phyloP scores from a whole-genome alignment of 1,140 invertebrate genomes.

The Piezodorus guildinii region DNA sequence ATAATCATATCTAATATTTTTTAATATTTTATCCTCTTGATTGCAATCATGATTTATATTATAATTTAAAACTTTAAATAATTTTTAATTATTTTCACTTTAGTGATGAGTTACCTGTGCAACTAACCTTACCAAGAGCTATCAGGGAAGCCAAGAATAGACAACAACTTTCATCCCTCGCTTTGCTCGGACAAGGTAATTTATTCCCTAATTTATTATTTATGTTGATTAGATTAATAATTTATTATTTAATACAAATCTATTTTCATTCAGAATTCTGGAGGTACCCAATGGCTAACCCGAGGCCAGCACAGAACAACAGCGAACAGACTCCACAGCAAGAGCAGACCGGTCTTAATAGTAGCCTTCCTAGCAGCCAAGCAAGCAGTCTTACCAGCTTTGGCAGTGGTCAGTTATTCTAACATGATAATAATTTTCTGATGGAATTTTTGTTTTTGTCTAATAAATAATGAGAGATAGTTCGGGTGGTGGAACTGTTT shows the following conservation, averaged over 20 bases:
- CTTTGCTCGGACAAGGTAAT: slow-evolving; percentile 73
- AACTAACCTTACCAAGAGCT: slow-evolving; percentile 69
- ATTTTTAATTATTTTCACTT: slow-evolving; percentile 30
- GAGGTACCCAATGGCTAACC: slow-evolving; percentile 71
- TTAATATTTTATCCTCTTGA: neutral
- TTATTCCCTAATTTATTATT: slow-evolving; percentile 5
- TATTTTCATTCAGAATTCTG: slow-evolving; percentile 56
- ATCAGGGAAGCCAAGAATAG: slow-evolving; percentile 75
- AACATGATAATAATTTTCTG: too few species aligned
- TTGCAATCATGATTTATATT: neutral
- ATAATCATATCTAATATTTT: too few species aligned
- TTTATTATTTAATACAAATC: neutral
- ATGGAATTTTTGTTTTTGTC: too few species aligned
- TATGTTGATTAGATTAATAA: neutral
- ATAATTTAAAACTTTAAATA: neutral
- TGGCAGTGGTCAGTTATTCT: slow-evolving; percentile 38
- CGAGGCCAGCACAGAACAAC: slow-evolving; percentile 37
- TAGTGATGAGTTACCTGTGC: slow-evolving; percentile 87
- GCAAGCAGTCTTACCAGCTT: slow-evolving; percentile 46
- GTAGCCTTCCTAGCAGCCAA: slow-evolving; percentile 30
- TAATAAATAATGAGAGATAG: too few species aligned
- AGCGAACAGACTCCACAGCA: slow-evolving; percentile 16
- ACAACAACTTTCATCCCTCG: slow-evolving; percentile 78
- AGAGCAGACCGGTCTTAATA: slow-evolving; percentile 30
- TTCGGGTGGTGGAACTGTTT: too few species aligned